Evolutionary conservation across 1,140 invertebrate genomes (phyloP).

Genomic region (Scaptomyza hsui): DNA sequence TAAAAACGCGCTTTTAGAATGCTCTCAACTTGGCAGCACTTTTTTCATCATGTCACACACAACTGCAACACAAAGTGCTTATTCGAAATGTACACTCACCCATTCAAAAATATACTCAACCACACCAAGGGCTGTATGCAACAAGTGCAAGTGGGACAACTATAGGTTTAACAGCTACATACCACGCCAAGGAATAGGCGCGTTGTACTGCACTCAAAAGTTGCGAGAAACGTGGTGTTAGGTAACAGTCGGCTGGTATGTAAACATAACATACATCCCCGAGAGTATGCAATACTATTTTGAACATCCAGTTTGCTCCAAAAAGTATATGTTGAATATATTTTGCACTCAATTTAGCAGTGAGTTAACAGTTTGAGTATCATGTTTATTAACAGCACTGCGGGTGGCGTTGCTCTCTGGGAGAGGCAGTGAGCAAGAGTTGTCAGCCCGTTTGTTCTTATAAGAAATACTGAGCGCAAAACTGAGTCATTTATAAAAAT

Average conservation of each 20-base stretch:
- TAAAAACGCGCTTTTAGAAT: constrained; percentile 23
- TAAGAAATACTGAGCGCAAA: constrained; percentile 52
- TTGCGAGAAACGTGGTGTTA: constrained; percentile 1
- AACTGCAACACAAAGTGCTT: not conserved
- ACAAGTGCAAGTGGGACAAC: constrained; percentile 39
- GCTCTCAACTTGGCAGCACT: constrained; percentile 37
- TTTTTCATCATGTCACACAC: constrained; percentile 15
- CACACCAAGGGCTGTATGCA: not conserved
- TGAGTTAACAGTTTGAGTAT: constrained; percentile 28
- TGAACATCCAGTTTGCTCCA: constrained; percentile 1
- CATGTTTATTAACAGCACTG: constrained; percentile 29
- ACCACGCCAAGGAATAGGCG: not conserved
- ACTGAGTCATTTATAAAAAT: constrained; percentile 66
- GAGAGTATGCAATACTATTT: constrained; percentile 23
- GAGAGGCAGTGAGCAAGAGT: constrained; percentile 9
- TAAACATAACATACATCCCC: constrained; percentile 34
- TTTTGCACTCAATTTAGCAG: constrained; percentile 12
- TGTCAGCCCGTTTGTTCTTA: constrained; percentile 32
- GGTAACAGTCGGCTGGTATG: constrained; percentile 27
- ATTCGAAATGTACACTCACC: constrained; percentile 20
- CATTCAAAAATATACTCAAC: constrained; percentile 13
- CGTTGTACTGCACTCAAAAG: not conserved
- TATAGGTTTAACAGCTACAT: not conserved
- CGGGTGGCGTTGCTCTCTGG: constrained; percentile 22
- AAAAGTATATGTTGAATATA: no score